These are phyloP conservation scores for Emydoidea blandingii DNA, from an alignment of 2,797 vertebrate species.

Conservation along the genomic window DNA sequence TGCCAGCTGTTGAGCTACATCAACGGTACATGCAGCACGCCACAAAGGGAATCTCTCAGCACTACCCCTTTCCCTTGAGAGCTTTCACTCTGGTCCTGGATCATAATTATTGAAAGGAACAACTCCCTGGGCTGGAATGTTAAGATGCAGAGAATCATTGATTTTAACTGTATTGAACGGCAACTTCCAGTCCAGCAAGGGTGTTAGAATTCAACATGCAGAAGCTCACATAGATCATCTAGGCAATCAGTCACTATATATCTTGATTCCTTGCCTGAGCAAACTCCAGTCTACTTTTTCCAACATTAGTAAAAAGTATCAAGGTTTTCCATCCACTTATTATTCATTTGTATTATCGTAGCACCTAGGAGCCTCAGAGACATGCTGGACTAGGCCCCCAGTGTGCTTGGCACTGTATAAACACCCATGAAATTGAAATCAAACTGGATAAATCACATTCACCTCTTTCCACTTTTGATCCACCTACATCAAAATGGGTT, in stretches of 20 bases:
- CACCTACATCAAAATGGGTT: slow-evolving; percentile 39
- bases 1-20: slow-evolving; percentile 9
- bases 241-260: not conserved
- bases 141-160: slow-evolving; percentile 18
- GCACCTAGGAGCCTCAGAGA: not conserved
- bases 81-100: not conserved
- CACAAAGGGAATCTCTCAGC: not conserved
- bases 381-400: not conserved
- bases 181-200: slow-evolving; percentile 12
- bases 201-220: not conserved
- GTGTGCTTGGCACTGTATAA: slow-evolving; percentile 13
- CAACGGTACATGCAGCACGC: not conserved
- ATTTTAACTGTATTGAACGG: slow-evolving; percentile 35
- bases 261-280: not conserved
- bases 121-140: not conserved
- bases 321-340: slow-evolving; percentile 9
- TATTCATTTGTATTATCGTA: slow-evolving; percentile 9
- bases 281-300: slow-evolving; percentile 20
- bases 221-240: slow-evolving; percentile 20
- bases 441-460: slow-evolving; percentile 10
- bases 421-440: slow-evolving; percentile 28
- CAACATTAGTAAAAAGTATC: slow-evolving; percentile 21
- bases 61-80: not conserved
- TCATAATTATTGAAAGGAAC: slow-evolving; percentile 41
- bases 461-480: slow-evolving; percentile 40